Evolutionary conservation across 23 tunicate genomes (phyloP), one percentile per base, ranked within the genome.

Genomic region (Styela plicata): DNA sequence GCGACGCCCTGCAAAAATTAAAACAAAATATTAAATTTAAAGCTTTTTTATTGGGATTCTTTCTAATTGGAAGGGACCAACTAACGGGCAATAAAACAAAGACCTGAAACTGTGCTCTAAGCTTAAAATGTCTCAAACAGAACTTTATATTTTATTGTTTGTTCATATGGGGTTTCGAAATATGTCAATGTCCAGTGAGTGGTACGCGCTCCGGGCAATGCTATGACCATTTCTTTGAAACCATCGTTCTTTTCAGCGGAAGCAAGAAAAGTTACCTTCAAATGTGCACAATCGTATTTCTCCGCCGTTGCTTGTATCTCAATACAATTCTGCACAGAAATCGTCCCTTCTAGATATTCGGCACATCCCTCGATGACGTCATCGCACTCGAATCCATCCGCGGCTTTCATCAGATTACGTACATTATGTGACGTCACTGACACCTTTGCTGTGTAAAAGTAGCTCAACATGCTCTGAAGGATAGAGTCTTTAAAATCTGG

Each of bases 301-400:
- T 78, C 80, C 2, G 93, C 98, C 2, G 85, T 37, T 24, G 34
- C 44, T 17, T 74, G 84, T 63, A 78, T 76, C 28, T 85, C 85
- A 30, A 93, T 84, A 36, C 87, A 88, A 62, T 88, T 93, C 27
- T 85, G 78, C n/a, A 78, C 80, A 17, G 63, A 79, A 5, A 81
- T 63, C 0, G 83, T 80, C 1, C 83, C 24, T 70, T 93, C 93
- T 52, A 93, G 26, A 77, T 68, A 85, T 68, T 88, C 98, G 16
- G 88, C 92, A 36, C 93, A 93, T 29, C 93, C 94, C 52, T 88
- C 93, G 1, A 78, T 74, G 52, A 93, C 61, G 25, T 88, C 98
- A n/a, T 26, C 34, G 24, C 74, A 19, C 70, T 78, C 79, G 75
- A 93, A 35, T 2, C 70, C 2, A 18, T 81, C 70, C 0, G 84